Conservation (phyloP, 1,140 invertebrate genomes). For the Battus philenor region DNA sequence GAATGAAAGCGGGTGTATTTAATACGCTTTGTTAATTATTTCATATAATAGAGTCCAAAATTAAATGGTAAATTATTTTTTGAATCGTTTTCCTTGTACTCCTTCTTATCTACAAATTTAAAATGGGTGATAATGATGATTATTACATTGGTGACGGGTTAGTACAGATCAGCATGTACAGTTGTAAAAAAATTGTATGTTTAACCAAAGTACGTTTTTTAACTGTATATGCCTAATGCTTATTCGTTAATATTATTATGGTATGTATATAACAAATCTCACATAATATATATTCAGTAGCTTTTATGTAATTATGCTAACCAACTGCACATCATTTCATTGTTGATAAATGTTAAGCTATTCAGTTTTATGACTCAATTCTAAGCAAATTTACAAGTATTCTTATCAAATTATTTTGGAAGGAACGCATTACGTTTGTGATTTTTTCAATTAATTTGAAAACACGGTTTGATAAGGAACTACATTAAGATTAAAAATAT, state of each 20-base stretch:
- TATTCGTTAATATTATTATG: not conserved
- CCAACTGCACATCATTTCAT: not conserved
- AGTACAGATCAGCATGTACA: slow-evolving; percentile 43
- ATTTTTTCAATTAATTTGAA: no score
- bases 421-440: no score
- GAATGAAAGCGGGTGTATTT: slow-evolving; percentile 8
- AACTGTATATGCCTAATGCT: not conserved
- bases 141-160: slow-evolving; percentile 69
- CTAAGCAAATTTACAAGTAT: no score
- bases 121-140: slow-evolving; percentile 65
- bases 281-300: not conserved
- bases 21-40: slow-evolving; percentile 4
- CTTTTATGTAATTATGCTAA: not conserved
- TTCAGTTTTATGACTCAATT: no score
- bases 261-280: not conserved
- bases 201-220: not conserved
- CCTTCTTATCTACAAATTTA: slow-evolving; percentile 12
- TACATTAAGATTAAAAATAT: no score
- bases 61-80: slow-evolving; percentile 43
- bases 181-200: not conserved
- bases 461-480: no score
- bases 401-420: no score
- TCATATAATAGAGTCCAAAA: slow-evolving; percentile 14
- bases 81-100: slow-evolving; percentile 17
- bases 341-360: not conserved